Base-by-base conservation (phyloP, 2,888 invertebrate species). In the Coenonympha arcania region DNA sequence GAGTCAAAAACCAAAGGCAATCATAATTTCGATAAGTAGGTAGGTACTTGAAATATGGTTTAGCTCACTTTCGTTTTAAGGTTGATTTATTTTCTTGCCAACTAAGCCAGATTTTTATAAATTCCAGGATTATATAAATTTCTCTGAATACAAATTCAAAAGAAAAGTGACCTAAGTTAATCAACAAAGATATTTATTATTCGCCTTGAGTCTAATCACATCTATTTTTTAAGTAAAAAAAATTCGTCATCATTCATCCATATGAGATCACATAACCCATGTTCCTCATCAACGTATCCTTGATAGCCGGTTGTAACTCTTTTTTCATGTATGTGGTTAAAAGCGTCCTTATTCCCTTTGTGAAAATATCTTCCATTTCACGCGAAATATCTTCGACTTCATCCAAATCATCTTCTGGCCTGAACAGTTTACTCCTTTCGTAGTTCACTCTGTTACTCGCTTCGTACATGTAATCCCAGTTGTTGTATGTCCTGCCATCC, bases 241-340 rank as follows among this genome's bases (percentile, higher is more conserved):
- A 6, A 55, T 36, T 30, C 24, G 24, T 13, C 40, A 56, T 75
- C 86, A 91, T 54, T 75, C 86, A 91, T 54, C 95, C 95, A 70
- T 95, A 95, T 49, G 94, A 94, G 64, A 95, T 89, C 33, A 93
- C 94, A 71, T 94, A 95, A 4, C 95, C 95, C 91, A 95, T 92
- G 69, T 94, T 93, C 56, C 92, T 88, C 94, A 95, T 94, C 22
- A 95, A 80, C 0, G 94, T 94, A 66, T 95, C 94, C 69, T 93
- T 93, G 48, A 95, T 93, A 30, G 94, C 94, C 6, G 94, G 93
- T 64, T 95, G 93, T 41, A 95, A 73, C 64, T 94, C 92, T 58
- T 91, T 91, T 69, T 95, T 94, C 91, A 95, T 93, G 63, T 94
- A 94, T 19, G 92, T 91, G 0, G 93, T 94, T 34, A 95, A 72